Evolutionary conservation across 2,888 invertebrate genomes (phyloP), one percentile per base, ranked within the genome.

Genomic region (Stenchaetothrips biformis): DNA sequence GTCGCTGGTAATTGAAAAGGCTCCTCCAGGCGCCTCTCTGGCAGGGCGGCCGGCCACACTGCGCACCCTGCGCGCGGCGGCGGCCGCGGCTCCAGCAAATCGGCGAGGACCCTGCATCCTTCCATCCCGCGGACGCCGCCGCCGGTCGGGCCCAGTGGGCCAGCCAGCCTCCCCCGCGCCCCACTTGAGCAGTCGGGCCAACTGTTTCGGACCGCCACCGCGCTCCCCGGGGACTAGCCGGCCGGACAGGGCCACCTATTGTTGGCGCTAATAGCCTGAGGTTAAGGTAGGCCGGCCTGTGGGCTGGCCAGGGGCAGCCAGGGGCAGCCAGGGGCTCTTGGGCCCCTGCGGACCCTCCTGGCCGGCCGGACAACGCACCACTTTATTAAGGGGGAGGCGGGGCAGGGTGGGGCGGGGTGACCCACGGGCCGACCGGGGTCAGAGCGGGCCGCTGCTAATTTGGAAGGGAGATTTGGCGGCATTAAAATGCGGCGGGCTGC

Each of bases 341-440:
- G 7, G 67, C 67, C 67, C 7, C 53, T 18, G 62, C 67, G n/a
- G 67, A 11, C 67, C 21, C 67, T 25, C 21, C 67, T 21, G 67
- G 25, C 21, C 67, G 67, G 2, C 67, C 25, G 18, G 59, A 59
- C 11, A 74, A 74, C 67, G 25, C 67, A 74, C 67, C 67, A 74
- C 67, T 74, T 74, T 74, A 74, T 74, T 74, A 74, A 74, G 25
- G 67, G 67, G 67, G 67, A 25, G 59, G 53, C 53, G 53, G 53
- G 53, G 53, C 53, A 18, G 53, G 53, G 18, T 18, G 59, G 59
- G 59, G 59, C 59, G 59, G 59, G 53, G 59, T 18, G 53, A 53
- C 53, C 53, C 4, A 4, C 53, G 53, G 53, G 53, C 4, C 53
- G 13, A 4, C 53, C 16, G 53, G 11, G 53, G 53, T 13, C 18